phyloP scores from a whole-genome alignment of 2,797 vertebrate genomes.

The Coracias cyanogaster region DNA sequence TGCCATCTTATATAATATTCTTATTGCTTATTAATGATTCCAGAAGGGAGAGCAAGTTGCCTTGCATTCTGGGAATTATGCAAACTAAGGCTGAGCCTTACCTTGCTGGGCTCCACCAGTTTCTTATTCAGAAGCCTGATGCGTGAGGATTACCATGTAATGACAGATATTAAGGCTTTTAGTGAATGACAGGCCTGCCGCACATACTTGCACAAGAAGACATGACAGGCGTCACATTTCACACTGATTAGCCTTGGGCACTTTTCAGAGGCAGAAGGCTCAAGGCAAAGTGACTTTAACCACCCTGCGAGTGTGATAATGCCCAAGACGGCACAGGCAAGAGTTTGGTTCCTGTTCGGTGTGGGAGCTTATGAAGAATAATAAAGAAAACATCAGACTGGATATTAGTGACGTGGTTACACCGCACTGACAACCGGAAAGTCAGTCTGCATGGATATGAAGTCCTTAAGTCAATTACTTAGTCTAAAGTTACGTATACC shows the following conservation, averaged over 20 bases:
- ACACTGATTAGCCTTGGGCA: slow-evolving; percentile 52
- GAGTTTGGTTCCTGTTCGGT: slow-evolving; percentile 24
- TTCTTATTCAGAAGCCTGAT: slow-evolving; percentile 34
- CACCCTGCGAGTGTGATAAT: slow-evolving; percentile 27
- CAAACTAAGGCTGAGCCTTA: slow-evolving; percentile 53
- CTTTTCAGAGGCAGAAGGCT: slow-evolving; percentile 45
- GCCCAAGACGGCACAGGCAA: background rate
- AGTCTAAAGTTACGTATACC: background rate
- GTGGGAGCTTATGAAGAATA: slow-evolving; percentile 44
- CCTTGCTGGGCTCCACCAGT: slow-evolving; percentile 45
- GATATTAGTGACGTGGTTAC: background rate
- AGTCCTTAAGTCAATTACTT: slow-evolving; percentile 16
- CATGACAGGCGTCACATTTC: slow-evolving; percentile 17
- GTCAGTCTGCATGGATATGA: background rate
- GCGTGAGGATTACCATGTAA: slow-evolving; percentile 52
- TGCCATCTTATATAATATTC: slow-evolving; percentile 71
- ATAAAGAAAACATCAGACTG: slow-evolving; percentile 32
- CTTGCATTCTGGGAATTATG: slow-evolving; percentile 69
- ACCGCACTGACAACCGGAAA: background rate
- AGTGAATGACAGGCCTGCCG: slow-evolving; percentile 40
- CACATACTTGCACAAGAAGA: slow-evolving; percentile 4
- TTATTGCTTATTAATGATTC: slow-evolving; percentile 76
- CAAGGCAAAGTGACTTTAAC: slow-evolving; percentile 20
- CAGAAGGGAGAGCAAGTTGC: slow-evolving; percentile 37
- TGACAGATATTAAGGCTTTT: slow-evolving; percentile 53